Conservation (phyloP, 2,113 vertebrate species). For the Cricetomys ansorgei region DNA sequence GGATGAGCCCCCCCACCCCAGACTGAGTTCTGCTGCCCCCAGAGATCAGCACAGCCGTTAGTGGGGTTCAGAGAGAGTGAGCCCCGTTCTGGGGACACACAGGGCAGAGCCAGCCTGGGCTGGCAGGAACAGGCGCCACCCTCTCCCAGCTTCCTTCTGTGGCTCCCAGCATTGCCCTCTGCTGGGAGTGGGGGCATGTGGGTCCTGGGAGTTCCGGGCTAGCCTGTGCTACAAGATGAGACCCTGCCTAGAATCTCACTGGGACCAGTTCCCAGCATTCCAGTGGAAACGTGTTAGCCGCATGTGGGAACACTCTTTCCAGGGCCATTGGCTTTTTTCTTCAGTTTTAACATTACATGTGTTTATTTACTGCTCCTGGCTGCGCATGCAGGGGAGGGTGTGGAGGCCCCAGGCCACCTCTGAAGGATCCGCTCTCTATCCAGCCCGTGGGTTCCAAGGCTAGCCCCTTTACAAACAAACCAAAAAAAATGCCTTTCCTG, state of each 20-base stretch:
- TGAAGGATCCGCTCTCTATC: background rate
- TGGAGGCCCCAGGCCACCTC: background rate
- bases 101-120: background rate
- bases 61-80: background rate
- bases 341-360: background rate
- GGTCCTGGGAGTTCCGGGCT: background rate
- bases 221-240: background rate
- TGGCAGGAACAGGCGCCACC: too few relatives aligned
- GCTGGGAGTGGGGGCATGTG: background rate
- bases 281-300: too few relatives aligned
- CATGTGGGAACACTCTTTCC: too few relatives aligned
- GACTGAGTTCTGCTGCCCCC: background rate
- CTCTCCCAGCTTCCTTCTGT: rapidly evolving
- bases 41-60: rapidly evolving
- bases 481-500: background rate
- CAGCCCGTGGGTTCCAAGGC: background rate
- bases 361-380: background rate
- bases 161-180: background rate
- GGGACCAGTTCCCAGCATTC: background rate
- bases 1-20: background rate
- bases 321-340: background rate
- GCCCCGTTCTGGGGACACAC: too few relatives aligned
- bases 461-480: background rate
- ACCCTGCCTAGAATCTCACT: background rate
- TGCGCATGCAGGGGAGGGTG: background rate